Conservation (phyloP, 2,888 invertebrate genomes). For the Harmothoe impar region DNA sequence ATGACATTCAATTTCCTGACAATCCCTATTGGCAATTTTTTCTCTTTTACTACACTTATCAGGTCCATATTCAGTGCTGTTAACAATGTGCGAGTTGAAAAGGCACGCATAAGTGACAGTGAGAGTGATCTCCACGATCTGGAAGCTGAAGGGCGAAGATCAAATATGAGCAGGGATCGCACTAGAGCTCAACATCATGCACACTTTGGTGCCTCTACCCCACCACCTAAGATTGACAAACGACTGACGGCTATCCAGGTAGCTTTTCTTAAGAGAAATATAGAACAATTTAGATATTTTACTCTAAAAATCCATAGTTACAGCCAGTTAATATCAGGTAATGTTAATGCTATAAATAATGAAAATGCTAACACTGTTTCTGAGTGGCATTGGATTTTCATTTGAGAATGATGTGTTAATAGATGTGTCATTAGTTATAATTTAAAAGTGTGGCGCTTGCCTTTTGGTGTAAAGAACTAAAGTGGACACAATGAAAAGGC, state of each 20-base stretch:
- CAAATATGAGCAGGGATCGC: slow-evolving; percentile 5
- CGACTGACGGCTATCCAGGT: slow-evolving; percentile 80
- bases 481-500: too few species aligned
- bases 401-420: background rate
- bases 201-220: slow-evolving; percentile 70
- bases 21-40: too few species aligned
- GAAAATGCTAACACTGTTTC: slow-evolving; percentile 19
- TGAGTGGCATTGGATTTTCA: background rate
- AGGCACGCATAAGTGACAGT: slow-evolving; percentile 68
- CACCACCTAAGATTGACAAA: slow-evolving; percentile 81
- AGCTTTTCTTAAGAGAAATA: too few species aligned
- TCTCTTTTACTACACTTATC: slow-evolving; percentile 22
- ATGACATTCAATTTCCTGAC: too few species aligned
- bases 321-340: too few species aligned
- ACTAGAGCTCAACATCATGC: slow-evolving; percentile 71
- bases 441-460: too few species aligned
- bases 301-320: too few species aligned
- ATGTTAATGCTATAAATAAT: background rate
- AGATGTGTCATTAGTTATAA: background rate
- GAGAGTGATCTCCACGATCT: slow-evolving; percentile 59
- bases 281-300: too few species aligned
- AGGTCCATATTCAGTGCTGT: slow-evolving; percentile 81
- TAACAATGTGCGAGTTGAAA: slow-evolving; percentile 79
- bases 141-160: slow-evolving; percentile 19
- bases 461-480: too few species aligned